Conservation (phyloP, 2,113 vertebrate genomes). For the Nestor notabilis region DNA sequence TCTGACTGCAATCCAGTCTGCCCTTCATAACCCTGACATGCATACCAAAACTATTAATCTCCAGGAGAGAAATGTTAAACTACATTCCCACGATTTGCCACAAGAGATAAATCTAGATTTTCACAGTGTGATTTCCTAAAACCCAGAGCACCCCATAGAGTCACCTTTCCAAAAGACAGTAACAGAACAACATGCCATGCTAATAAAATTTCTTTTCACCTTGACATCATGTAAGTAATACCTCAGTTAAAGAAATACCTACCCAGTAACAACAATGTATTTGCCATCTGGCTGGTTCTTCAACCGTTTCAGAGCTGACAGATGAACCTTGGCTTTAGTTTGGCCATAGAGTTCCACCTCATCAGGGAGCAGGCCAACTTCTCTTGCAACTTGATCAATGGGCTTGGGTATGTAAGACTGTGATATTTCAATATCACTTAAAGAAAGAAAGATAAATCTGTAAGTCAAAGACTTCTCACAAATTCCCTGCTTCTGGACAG, state of each 20-base stretch:
- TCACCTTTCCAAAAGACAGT: background rate
- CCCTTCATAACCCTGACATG: background rate
- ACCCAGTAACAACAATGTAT: conserved; percentile 98
- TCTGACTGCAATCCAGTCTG: background rate
- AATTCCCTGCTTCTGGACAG: accelerated
- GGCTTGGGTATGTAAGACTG: conserved; percentile 87
- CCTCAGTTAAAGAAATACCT: conserved; percentile 1
- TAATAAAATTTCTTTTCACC: background rate
- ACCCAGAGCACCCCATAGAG: background rate
- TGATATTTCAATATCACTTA: conserved; percentile 93
- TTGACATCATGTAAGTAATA: background rate
- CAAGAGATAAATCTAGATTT: background rate
- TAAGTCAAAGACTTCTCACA: background rate
- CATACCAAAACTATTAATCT: background rate
- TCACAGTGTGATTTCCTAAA: background rate
- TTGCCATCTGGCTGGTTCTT: conserved; percentile 87
- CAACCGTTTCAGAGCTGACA: conserved; percentile 84
- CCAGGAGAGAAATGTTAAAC: background rate
- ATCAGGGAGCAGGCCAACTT: conserved; percentile 88
- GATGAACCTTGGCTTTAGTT: conserved; percentile 92
- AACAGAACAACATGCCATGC: background rate
- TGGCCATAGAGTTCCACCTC: conserved; percentile 93
- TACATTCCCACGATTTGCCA: background rate
- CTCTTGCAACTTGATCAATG: conserved; percentile 82
- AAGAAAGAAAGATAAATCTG: background rate